A percentile compares a stretch with the other conserved stretches of the same genome.
Conservation (phyloP, 1,140 invertebrate genomes). For the Bombus consobrinus region DNA sequence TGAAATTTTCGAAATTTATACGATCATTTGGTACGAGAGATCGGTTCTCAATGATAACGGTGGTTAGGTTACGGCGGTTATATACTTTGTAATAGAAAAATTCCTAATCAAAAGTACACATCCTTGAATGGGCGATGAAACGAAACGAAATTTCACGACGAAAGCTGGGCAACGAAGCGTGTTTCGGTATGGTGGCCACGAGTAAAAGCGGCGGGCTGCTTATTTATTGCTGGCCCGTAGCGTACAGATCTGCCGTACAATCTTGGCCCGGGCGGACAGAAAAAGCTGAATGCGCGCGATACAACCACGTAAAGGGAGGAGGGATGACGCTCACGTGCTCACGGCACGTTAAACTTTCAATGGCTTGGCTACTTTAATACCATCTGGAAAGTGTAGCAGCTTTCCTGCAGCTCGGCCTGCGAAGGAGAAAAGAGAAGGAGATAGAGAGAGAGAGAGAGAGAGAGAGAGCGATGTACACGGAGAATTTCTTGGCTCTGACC, state of each 20-base stretch:
- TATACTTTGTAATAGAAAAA: too few species aligned
- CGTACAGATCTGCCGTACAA: conserved; percentile 63
- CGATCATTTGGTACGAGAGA: not conserved
- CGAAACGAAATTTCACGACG: not conserved
- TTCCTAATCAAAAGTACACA: too few species aligned
- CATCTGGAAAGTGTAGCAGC: conserved; percentile 58
- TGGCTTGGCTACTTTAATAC: conserved; percentile 67
- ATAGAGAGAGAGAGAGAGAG: not conserved
- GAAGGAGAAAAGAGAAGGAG: not conserved
- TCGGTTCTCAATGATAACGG: not conserved
- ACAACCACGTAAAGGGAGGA: conserved; percentile 30
- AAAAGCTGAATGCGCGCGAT: conserved; percentile 70
- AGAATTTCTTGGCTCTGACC: conserved; percentile 44
- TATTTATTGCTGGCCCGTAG: conserved; percentile 67
- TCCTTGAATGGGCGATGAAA: too few species aligned
- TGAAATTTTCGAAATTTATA: not conserved
- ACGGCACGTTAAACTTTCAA: conserved; percentile 73
- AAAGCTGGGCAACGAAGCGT: too few species aligned
- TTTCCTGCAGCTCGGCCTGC: not conserved
- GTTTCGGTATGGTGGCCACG: not conserved
- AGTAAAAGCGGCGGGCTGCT: conserved; percentile 37
- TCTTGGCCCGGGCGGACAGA: conserved; percentile 52
- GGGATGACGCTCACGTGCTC: conserved; percentile 59
- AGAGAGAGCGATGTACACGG: conserved; percentile 1
- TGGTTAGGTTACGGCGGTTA: too few species aligned